Percentiles rank a stretch among this genome's conserved stretches.
These are phyloP conservation scores for Sigmodon hispidus DNA, from an alignment of 2,113 vertebrate genomes.

Conservation along the genomic window DNA sequence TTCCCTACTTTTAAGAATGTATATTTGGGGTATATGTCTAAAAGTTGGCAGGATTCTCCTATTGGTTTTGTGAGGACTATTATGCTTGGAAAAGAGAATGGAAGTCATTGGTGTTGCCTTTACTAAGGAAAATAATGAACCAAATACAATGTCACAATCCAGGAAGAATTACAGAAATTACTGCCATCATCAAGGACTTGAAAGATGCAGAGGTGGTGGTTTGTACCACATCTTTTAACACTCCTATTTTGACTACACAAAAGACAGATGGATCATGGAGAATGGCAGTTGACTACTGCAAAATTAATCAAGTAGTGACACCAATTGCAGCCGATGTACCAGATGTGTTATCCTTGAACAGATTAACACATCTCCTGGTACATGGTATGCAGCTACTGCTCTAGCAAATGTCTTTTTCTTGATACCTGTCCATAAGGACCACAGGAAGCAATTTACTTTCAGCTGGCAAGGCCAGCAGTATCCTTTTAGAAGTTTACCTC, in stretches of 20 bases:
- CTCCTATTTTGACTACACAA: neutral
- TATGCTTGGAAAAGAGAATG: neutral
- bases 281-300: neutral
- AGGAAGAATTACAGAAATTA: neutral
- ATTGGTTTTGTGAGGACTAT: neutral
- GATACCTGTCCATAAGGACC: neutral
- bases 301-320: neutral
- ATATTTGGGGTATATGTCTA: neutral
- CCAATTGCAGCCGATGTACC: neutral
- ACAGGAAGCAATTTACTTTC: neutral
- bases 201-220: neutral
- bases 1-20: neutral
- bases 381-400: neutral
- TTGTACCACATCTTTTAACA: neutral
- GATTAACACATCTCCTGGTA: constrained; percentile 14
- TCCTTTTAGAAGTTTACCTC: neutral
- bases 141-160: neutral
- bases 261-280: constrained; percentile 3
- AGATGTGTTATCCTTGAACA: neutral
- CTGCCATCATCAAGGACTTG: neutral
- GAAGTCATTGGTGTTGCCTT: neutral
- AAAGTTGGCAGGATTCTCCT: neutral
- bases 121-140: neutral
- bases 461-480: neutral
- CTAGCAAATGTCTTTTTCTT: neutral